phyloP scores from a whole-genome alignment of 2,888 invertebrate species.

The Dioctria linearis region DNA sequence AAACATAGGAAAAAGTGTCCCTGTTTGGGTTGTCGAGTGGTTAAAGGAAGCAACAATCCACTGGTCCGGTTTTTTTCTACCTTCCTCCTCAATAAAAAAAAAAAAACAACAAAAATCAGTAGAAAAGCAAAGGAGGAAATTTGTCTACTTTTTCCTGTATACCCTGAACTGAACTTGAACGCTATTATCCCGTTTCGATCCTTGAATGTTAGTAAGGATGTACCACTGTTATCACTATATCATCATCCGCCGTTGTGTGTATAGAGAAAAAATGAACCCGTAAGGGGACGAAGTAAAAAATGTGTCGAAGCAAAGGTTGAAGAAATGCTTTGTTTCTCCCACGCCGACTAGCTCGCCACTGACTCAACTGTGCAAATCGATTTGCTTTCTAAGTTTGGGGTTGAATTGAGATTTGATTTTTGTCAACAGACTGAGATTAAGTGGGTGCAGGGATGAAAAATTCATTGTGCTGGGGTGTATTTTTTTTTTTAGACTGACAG shows the following conservation, averaged over 20 bases:
- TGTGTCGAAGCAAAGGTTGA: background rate
- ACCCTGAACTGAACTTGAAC: conserved; percentile 33
- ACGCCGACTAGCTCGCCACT: background rate
- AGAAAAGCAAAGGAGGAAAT: background rate
- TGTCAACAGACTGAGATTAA: conserved; percentile 24
- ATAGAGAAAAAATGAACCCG: background rate
- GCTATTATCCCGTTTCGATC: conserved; percentile 48
- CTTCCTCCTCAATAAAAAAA: background rate
- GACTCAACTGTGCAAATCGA: background rate
- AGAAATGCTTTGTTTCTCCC: conserved; percentile 2
- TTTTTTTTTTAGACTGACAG: too few species aligned
- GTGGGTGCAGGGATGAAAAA: background rate
- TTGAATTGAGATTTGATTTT: conserved; percentile 6
- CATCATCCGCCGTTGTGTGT: background rate
- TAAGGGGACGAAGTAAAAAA: conserved; percentile 8
- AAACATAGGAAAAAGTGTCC: background rate
- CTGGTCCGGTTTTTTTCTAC: background rate
- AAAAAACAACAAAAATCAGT: background rate
- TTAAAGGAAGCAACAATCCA: background rate
- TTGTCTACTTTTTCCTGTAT: conserved; percentile 3
- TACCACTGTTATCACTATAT: conserved; percentile 25
- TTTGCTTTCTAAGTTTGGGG: conserved; percentile 1
- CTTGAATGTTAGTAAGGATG: conserved; percentile 23
- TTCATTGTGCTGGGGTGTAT: background rate
- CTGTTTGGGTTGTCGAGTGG: background rate